Base-by-base conservation (phyloP, 1,140 invertebrate genomes). In the Mylabris phalerata region DNA sequence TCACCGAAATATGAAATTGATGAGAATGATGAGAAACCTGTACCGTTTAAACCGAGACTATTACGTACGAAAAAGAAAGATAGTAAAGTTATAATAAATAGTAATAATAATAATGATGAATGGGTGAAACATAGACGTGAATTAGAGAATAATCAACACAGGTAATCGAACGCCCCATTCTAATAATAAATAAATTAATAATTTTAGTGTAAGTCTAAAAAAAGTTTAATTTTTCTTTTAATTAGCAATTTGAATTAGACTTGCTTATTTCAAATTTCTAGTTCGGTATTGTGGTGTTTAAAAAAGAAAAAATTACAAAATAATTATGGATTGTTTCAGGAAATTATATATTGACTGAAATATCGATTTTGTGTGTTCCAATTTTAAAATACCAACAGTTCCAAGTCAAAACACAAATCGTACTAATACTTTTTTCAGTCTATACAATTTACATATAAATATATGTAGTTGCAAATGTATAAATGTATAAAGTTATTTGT, bases 81-180 rank as follows among this genome's bases (percentile, higher is more conserved):
- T 11, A 63, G 62, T 48, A 64, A 66, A 59, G 51, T 57, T 24
- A 6, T 7, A 32, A 41, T 48, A 42, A 59, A 38, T 51, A 67
- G 63, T 50, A 69, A 69, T 59, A 73, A 71, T 60, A 70, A 71
- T 57, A 69, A 72, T 52, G 67, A 68, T 46, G 70, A 70, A 40
- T 72, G 69, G 71, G 60, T 66, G 13, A 71, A 67, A 63, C 65
- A 70, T 52, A 59, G 70, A 55, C 63, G 66, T 32, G 70, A 69
- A 55, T 55, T 71, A 27, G 68, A 70, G 49, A 66, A 64, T 13
- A 62, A 67, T 49, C 69, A 66, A 51, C 55, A 60, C 56, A 72
- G 71, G 67, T 71, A 72, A 72, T 71, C 52, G 38, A 54, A 55
- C 44, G 52, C 52, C 52, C 5, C 26, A 46, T 55, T 47, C 11